Conservation (phyloP, 2,797 vertebrate genomes). For the Urocyon cinereoargenteus region DNA sequence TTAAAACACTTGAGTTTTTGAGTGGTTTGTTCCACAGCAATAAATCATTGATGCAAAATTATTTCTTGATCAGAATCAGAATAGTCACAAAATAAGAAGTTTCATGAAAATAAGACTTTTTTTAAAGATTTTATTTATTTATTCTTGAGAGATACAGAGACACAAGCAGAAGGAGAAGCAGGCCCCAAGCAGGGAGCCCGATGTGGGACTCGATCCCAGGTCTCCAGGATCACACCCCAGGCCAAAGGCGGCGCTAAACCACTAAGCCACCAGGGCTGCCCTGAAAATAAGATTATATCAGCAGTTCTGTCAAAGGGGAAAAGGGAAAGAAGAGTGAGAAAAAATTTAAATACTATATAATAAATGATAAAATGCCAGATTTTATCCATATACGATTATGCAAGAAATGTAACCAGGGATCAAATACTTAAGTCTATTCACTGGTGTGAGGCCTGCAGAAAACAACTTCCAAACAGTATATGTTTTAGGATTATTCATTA, state of each 20-base stretch:
- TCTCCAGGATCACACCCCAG: too few relatives aligned
- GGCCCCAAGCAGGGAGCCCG: too few relatives aligned
- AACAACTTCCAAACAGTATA: slow-evolving; percentile 37
- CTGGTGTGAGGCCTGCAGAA: neutral
- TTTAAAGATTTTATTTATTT: too few relatives aligned
- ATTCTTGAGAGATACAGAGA: too few relatives aligned
- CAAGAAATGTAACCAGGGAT: slow-evolving; percentile 44
- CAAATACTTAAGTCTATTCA: slow-evolving; percentile 34
- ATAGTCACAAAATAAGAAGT: neutral
- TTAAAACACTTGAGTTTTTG: neutral
- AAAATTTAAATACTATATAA: neutral
- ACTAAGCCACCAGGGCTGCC: too few relatives aligned
- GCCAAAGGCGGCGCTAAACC: too few relatives aligned
- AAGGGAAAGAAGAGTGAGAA: neutral
- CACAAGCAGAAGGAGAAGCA: too few relatives aligned
- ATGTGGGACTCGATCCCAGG: too few relatives aligned
- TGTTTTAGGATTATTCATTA: slow-evolving; percentile 45
- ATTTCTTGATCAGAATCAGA: slow-evolving; percentile 36
- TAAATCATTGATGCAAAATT: neutral
- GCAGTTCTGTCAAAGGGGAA: neutral
- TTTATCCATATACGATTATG: slow-evolving; percentile 16
- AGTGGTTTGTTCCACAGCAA: neutral
- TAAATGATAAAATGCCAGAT: slow-evolving; percentile 24
- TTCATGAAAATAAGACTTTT: neutral
- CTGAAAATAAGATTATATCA: slow-evolving; percentile 6